Evolutionary conservation across 2,888 invertebrate species (phyloP).

Genomic region (Pollenia amentaria): DNA sequence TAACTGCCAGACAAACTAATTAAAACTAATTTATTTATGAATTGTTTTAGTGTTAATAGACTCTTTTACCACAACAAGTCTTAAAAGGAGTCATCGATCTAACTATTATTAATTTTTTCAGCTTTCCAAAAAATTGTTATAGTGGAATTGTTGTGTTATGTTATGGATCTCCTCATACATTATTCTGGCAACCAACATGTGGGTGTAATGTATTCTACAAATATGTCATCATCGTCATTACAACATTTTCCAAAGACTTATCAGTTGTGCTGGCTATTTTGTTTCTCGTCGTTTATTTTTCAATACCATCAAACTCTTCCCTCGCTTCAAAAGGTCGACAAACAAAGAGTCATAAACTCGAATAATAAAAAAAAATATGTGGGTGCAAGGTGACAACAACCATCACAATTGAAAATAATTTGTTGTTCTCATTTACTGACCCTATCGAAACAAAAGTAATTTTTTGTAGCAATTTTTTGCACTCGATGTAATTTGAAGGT

Average conservation of each 20-base stretch:
- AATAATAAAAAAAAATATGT: constrained; percentile 6
- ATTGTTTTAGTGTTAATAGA: too few relatives aligned
- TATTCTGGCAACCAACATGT: constrained; percentile 26
- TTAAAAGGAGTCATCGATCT: too few relatives aligned
- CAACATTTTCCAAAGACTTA: constrained; percentile 6
- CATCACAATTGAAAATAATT: not conserved
- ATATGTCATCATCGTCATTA: constrained; percentile 33
- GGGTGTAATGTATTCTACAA: constrained; percentile 40
- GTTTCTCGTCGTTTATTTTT: constrained; percentile 4
- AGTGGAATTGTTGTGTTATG: too few relatives aligned
- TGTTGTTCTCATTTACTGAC: constrained; percentile 7
- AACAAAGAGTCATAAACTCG: constrained; percentile 55
- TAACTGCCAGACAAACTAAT: too few relatives aligned
- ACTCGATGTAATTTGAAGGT: constrained; percentile 48
- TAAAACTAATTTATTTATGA: too few relatives aligned
- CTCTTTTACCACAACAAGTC: too few relatives aligned
- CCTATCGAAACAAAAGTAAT: not conserved
- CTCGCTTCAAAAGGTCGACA: not conserved
- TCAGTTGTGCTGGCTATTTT: constrained; percentile 7
- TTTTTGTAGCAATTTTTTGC: not conserved
- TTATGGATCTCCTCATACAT: too few relatives aligned
- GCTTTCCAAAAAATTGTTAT: too few relatives aligned
- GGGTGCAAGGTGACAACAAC: constrained; percentile 37
- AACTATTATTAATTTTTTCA: too few relatives aligned
- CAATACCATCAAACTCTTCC: not conserved